A percentile compares a stretch with the other conserved stretches of the same genome.
Evolutionary conservation across 2,797 vertebrate species (phyloP).

Genomic region (Pelobates cultripes): DNA sequence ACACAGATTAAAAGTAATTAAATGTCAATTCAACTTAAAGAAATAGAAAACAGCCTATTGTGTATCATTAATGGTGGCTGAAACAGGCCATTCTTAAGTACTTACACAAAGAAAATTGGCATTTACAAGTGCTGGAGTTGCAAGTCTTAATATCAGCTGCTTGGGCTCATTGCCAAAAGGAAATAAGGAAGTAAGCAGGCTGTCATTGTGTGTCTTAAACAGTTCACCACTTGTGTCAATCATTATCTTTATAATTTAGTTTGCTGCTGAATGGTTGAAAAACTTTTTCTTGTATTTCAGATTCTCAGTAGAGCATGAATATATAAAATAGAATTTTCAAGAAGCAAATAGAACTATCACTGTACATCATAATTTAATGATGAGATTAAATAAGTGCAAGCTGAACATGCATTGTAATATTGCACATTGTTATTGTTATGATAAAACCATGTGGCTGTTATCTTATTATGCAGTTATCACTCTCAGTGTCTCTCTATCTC

Average conservation of each 20-base stretch:
- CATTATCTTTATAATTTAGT: slow-evolving; percentile 66
- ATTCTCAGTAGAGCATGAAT: too few species aligned
- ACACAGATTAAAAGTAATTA: slow-evolving; percentile 79
- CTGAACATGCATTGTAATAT: too few species aligned
- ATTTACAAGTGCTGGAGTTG: slow-evolving; percentile 29
- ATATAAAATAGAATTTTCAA: too few species aligned
- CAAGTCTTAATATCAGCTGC: slow-evolving; percentile 60
- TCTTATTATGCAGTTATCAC: too few species aligned
- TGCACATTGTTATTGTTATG: too few species aligned
- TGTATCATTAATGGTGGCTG: slow-evolving; percentile 39
- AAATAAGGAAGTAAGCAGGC: slow-evolving; percentile 61
- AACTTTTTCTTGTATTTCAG: too few species aligned
- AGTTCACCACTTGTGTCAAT: slow-evolving; percentile 57
- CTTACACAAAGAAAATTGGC: slow-evolving; percentile 49
- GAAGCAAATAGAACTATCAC: too few species aligned
- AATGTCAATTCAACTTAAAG: slow-evolving; percentile 74
- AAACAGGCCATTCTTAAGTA: slow-evolving; percentile 42
- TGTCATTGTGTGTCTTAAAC: slow-evolving; percentile 55
- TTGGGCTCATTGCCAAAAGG: slow-evolving; percentile 59
- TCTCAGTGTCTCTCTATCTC: too few species aligned
- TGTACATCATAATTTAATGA: too few species aligned
- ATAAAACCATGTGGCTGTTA: too few species aligned
- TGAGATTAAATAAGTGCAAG: too few species aligned
- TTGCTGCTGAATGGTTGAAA: slow-evolving; percentile 61
- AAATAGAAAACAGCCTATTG: slow-evolving; percentile 70